Evolutionary conservation across 1,140 invertebrate genomes (phyloP).

Genomic region (Drosophila burlai): DNA sequence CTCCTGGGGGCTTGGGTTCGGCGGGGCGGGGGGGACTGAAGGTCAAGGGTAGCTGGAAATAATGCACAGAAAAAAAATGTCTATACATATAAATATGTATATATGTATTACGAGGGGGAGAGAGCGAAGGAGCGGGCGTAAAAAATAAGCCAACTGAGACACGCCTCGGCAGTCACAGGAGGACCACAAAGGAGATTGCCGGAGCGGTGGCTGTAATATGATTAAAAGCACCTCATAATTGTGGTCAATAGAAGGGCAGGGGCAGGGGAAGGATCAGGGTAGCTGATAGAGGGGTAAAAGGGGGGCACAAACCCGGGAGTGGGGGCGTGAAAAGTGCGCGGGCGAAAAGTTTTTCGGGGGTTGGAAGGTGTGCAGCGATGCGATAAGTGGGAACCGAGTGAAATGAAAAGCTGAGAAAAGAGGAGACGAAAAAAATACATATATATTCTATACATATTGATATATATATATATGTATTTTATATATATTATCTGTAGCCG

Average conservation of each 20-base stretch:
- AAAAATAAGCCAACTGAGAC: constrained; percentile 63
- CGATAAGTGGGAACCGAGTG: constrained; percentile 50
- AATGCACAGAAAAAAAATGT: constrained; percentile 45
- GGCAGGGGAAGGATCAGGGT: not conserved
- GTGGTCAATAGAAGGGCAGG: constrained; percentile 54
- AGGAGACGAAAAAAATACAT: not conserved
- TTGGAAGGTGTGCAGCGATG: constrained; percentile 51
- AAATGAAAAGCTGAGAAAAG: constrained; percentile 17
- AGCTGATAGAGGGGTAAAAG: not conserved
- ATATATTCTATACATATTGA: not conserved
- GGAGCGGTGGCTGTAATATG: constrained; percentile 65
- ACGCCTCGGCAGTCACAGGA: constrained; percentile 59
- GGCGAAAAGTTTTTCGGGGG: constrained; percentile 25
- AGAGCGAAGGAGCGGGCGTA: constrained; percentile 28
- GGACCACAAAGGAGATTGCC: constrained; percentile 13
- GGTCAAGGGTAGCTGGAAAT: constrained; percentile 67
- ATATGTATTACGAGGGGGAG: not conserved
- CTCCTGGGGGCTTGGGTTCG: not conserved
- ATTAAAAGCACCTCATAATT: constrained; percentile 81
- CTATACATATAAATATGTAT: constrained; percentile 5
- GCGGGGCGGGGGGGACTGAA: constrained; percentile 34
- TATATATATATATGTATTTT: constrained; percentile 8
- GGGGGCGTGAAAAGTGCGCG: constrained; percentile 9
- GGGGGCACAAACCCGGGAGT: not conserved
- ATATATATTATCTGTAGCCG: not conserved